Percentiles rank a stretch among this genome's conserved stretches.
Evolutionary conservation across 2,888 invertebrate genomes (phyloP).

Genomic region (Enoplolaimus lenunculus): DNA sequence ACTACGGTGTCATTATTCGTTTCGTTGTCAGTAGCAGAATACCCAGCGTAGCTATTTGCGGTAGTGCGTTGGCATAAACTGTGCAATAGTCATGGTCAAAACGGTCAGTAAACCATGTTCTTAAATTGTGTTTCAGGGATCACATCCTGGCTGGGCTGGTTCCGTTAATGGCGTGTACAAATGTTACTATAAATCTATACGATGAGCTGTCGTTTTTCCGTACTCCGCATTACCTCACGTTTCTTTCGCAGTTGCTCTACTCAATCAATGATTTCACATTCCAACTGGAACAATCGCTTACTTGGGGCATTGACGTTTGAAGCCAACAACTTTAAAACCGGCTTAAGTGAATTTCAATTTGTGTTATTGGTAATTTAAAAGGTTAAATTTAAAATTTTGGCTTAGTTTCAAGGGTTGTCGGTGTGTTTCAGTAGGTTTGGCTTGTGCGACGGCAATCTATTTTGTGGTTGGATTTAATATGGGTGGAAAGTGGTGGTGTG

Average conservation of each 20-base stretch:
- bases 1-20: too few species aligned
- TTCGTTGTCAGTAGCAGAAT: too few species aligned
- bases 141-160: conserved; percentile 66
- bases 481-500: too few species aligned
- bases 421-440: not conserved
- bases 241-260: conserved; percentile 32
- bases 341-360: not conserved
- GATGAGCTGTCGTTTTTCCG: conserved; percentile 88
- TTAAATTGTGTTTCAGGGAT: conserved; percentile 40
- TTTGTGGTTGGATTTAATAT: too few species aligned
- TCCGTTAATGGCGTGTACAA: conserved; percentile 72
- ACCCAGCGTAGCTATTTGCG: too few species aligned
- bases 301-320: conserved; percentile 22
- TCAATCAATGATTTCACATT: conserved; percentile 37
- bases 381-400: too few species aligned
- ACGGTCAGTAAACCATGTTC: too few species aligned
- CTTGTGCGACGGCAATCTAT: too few species aligned
- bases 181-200: conserved; percentile 79
- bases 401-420: not conserved
- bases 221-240: conserved; percentile 31
- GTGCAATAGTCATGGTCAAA: too few species aligned
- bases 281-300: conserved; percentile 29
- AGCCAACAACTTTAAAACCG: too few species aligned
- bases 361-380: too few species aligned
- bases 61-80: too few species aligned